A percentile compares a stretch with the other conserved stretches of the same genome.
Conservation (phyloP, 2,797 vertebrate species). For the Poeciliopsis gracilis region DNA sequence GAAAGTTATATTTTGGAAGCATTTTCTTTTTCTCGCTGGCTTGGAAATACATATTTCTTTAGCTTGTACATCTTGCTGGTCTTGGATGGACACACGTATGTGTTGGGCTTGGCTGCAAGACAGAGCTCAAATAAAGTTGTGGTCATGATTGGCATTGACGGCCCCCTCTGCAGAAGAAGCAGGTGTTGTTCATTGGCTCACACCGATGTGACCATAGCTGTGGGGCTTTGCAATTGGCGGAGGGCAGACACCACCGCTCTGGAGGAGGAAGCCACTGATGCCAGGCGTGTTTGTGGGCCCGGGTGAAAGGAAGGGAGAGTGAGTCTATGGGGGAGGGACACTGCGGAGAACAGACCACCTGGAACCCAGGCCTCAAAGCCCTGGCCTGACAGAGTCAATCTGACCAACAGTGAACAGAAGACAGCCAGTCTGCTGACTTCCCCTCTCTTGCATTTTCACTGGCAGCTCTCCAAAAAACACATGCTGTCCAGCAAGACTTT, state of each 20-base stretch:
- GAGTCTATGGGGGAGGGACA: neutral
- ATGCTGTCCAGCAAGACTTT: constrained; percentile 67
- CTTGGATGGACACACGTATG: constrained; percentile 57
- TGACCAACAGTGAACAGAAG: constrained; percentile 75
- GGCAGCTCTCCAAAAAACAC: constrained; percentile 77
- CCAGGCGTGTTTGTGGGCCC: constrained; percentile 62
- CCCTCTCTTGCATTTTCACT: constrained; percentile 73
- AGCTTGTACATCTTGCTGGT: constrained; percentile 43
- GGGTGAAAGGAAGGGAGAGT: constrained; percentile 8
- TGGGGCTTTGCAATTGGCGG: constrained; percentile 63
- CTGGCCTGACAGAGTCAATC: constrained; percentile 71
- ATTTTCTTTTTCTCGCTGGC: constrained; percentile 12
- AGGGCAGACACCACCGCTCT: constrained; percentile 42
- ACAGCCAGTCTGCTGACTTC: constrained; percentile 78
- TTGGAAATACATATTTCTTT: constrained; percentile 66
- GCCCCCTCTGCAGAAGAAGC: constrained; percentile 59
- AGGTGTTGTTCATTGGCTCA: constrained; percentile 77
- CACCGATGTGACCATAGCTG: constrained; percentile 66
- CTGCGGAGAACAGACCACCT: constrained; percentile 70
- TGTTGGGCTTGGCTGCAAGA: constrained; percentile 73
- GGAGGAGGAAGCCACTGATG: constrained; percentile 56
- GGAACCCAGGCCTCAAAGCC: constrained; percentile 72
- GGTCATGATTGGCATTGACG: constrained; percentile 76
- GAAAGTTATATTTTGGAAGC: constrained; percentile 64
- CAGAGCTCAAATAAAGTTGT: constrained; percentile 71